Evolutionary conservation across 2,888 invertebrate genomes (phyloP), one percentile per base, ranked within the genome.

Genomic region (Nemotelus nigrinus): DNA sequence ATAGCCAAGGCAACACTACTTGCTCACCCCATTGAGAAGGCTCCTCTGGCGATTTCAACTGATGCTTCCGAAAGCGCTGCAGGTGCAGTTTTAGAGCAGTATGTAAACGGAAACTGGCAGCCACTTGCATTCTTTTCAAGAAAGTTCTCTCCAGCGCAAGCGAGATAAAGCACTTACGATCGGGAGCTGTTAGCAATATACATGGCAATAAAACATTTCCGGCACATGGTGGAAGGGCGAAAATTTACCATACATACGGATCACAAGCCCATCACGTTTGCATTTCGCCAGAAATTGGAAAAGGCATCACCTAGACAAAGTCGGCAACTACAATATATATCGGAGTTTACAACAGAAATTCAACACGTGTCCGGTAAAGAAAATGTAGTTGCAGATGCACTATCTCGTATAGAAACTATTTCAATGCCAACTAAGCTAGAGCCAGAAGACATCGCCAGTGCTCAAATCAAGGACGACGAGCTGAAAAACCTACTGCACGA

Each of bases 171-270:
- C 45, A 60, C 77, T 0, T 86, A 85, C 78, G 86, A 87, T 78
- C 57, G 85, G 4, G 85, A 86, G 80, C 81, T 87, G 0, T 80
- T 85, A 3, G 85, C 85, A 0, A 84, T 86, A 0, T 87, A 85
- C 70, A 80, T 81, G 53, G 82, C 84, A 0, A 81, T 55, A 8
- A 53, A 72, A 43, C n/a, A 55, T 4, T 72, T 72, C 8, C 78
- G 76, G 48, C 80, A 82, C 76, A 79, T 80, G 71, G n/a, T 80
- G n/a, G 80, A 80, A 70, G 78, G 72, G 10, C 71, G 75, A 47
- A 5, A 41, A 2, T 79, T 68, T 45, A 8, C 57, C 5, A 71
- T 77, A 5, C 63, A 39, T n/a, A 76, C 75, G 10, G 75, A 77
- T 57, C 74, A 78, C 48, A 78, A 75, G 10, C 79, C 78, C 8